Evolutionary conservation across 2,888 invertebrate species (phyloP).

Genomic region (Megastigmus dorsalis): DNA sequence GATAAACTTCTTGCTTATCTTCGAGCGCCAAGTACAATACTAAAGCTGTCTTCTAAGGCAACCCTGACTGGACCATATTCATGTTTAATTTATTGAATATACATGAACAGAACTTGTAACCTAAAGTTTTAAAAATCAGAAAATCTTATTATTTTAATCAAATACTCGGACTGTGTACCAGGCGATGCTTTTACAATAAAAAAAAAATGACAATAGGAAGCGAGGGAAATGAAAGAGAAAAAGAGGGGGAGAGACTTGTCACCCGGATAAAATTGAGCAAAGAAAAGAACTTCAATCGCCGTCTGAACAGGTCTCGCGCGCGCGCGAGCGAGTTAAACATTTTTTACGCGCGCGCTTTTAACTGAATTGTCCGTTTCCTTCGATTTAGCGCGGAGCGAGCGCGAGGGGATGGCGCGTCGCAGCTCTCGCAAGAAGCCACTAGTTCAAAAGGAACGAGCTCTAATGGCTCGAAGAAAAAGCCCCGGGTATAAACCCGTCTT

Average conservation of each 20-base stretch:
- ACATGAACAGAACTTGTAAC: too few species aligned
- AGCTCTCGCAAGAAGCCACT: conserved; percentile 27
- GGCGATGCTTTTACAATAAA: too few species aligned
- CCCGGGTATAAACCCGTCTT: conserved; percentile 5
- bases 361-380: conserved; percentile 52
- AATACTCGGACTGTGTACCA: too few species aligned
- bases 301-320: conserved; percentile 8
- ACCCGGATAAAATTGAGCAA: conserved; percentile 15
- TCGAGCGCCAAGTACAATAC: too few species aligned
- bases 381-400: conserved; percentile 31
- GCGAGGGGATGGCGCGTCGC: too few species aligned
- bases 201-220: too few species aligned
- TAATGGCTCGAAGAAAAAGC: conserved; percentile 43
- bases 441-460: conserved; percentile 45
- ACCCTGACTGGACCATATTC: too few species aligned
- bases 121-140: too few species aligned
- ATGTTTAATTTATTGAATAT: too few species aligned
- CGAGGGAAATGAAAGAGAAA: background rate
- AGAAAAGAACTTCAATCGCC: conserved; percentile 34
- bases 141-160: too few species aligned
- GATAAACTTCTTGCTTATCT: too few species aligned
- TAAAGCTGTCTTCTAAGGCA: too few species aligned
- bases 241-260: background rate
- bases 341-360: conserved; percentile 44
- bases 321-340: conserved; percentile 38